Evolutionary conservation across 2,113 vertebrate genomes (phyloP).

Genomic region (Probosciger aterrimus): DNA sequence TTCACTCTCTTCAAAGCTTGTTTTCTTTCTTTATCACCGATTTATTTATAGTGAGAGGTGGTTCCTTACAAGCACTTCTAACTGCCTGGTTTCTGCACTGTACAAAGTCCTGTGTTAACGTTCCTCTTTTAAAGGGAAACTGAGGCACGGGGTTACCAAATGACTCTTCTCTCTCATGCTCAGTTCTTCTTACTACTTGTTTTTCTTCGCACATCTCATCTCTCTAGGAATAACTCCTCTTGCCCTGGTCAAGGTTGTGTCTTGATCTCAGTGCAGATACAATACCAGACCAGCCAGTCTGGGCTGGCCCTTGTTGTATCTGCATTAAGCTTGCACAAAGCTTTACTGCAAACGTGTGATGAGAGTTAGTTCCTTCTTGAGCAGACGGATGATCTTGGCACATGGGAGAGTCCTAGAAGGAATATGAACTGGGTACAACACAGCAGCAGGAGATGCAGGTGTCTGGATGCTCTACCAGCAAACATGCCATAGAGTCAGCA

Average conservation of each 20-base stretch:
- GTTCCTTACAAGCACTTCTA: neutral
- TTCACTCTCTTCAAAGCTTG: neutral
- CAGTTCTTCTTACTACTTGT: neutral
- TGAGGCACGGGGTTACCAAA: neutral
- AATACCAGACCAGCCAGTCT: neutral
- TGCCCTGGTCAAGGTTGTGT: neutral
- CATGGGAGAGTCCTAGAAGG: neutral
- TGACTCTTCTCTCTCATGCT: neutral
- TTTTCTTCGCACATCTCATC: neutral
- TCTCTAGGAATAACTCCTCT: neutral
- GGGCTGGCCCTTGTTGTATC: neutral
- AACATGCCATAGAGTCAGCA: neutral
- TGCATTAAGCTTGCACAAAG: neutral
- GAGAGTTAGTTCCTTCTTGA: neutral
- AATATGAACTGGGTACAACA: neutral
- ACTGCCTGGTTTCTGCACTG: neutral
- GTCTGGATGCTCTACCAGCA: neutral
- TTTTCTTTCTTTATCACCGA: neutral
- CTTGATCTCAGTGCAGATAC: neutral
- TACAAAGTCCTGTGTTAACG: neutral
- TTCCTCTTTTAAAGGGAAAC: neutral
- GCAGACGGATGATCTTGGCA: neutral
- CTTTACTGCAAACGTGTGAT: accelerated
- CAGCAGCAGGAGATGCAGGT: neutral
- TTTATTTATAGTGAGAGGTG: neutral